These are phyloP conservation scores for Craseonycteris thonglongyai DNA, from an alignment of 2,113 vertebrate genomes.

Conservation along the genomic window DNA sequence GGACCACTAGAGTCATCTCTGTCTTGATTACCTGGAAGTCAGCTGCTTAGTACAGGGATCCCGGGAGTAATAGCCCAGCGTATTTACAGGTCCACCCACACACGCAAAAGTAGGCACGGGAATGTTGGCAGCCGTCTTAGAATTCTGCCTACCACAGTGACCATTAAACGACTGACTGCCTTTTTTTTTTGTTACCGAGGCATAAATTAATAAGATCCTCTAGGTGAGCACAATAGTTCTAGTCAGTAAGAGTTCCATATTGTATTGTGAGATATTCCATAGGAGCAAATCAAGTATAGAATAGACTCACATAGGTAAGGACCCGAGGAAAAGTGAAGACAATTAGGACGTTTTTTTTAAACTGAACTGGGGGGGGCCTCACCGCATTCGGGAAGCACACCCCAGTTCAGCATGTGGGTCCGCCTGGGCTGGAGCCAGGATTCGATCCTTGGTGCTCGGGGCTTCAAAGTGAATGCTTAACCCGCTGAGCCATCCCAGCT, in stretches of 20 bases:
- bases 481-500: too few relatives aligned
- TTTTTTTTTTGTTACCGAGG: not conserved
- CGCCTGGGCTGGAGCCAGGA: too few relatives aligned
- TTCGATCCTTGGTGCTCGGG: too few relatives aligned
- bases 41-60: too few relatives aligned
- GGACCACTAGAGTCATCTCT: not conserved
- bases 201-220: not conserved
- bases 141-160: not conserved
- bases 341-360: too few relatives aligned
- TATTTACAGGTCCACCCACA: not conserved
- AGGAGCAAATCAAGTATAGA: not conserved
- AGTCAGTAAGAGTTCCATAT: not conserved
- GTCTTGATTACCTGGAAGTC: not conserved
- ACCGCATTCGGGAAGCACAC: too few relatives aligned
- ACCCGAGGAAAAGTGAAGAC: not conserved
- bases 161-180: not conserved
- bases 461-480: too few relatives aligned
- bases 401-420: too few relatives aligned
- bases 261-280: not conserved
- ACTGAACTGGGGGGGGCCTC: too few relatives aligned
- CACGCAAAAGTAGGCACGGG: rapidly evolving
- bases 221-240: not conserved
- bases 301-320: not conserved
- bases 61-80: not conserved
- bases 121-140: not conserved